phyloP scores from a whole-genome alignment of 2,113 vertebrate genomes.

The Mirza zaza region DNA sequence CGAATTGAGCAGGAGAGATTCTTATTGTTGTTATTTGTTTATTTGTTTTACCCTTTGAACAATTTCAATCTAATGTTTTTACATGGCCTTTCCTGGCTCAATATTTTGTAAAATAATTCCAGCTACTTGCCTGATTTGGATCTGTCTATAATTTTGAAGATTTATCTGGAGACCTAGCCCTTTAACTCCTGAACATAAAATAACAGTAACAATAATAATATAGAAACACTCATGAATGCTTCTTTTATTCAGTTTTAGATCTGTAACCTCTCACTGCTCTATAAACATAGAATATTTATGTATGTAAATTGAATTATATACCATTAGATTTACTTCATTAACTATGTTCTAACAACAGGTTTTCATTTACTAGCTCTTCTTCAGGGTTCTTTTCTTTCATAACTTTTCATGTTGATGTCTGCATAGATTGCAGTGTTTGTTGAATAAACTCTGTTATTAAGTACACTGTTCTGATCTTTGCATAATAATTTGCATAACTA shows the following conservation, averaged over 20 bases:
- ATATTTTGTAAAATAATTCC: background rate
- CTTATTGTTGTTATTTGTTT: background rate
- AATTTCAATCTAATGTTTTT: background rate
- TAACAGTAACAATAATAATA: background rate
- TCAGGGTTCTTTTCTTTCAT: conserved; percentile 18
- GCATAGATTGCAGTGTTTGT: conserved; percentile 31
- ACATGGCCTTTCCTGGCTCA: background rate
- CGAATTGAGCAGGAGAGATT: background rate
- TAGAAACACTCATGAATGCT: background rate
- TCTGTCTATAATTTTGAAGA: background rate
- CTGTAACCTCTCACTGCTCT: background rate
- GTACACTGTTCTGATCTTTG: background rate
- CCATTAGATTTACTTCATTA: conserved; percentile 47
- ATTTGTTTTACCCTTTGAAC: background rate
- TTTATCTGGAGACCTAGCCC: background rate
- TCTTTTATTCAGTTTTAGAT: background rate
- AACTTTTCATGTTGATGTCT: conserved; percentile 48
- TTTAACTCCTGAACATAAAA: background rate
- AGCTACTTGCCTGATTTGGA: background rate
- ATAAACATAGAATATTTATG: conserved; percentile 26
- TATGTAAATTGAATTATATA: background rate
- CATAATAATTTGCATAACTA: conserved; percentile 59
- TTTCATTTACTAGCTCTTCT: conserved; percentile 20
- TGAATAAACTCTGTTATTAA: conserved; percentile 60
- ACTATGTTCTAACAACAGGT: conserved; percentile 1